These are phyloP conservation scores for Siderastrea radians DNA, from an alignment of 92 coral and sea anemone species.

Conservation along the genomic window DNA sequence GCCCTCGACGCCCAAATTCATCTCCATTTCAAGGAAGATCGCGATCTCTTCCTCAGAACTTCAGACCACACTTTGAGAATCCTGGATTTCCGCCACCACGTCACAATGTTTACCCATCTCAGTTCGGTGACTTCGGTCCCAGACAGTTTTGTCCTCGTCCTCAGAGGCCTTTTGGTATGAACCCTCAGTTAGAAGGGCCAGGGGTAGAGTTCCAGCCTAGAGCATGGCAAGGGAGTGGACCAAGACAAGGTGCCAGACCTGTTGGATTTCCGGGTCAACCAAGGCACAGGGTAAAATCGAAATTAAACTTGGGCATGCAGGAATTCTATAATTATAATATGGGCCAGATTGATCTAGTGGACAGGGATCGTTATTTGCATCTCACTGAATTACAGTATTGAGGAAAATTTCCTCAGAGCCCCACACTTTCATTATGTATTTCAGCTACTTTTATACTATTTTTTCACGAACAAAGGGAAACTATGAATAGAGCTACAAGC, in stretches of 20 bases:
- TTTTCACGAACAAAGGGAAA: too few species aligned
- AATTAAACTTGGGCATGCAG: too few species aligned
- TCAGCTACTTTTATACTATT: too few species aligned
- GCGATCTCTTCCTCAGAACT: slow-evolving; percentile 17
- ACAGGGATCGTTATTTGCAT: too few species aligned
- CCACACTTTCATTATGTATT: too few species aligned
- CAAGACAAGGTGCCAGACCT: slow-evolving; percentile 12
- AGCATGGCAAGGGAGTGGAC: slow-evolving; percentile 9
- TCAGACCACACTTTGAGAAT: slow-evolving; percentile 29
- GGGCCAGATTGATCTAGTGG: too few species aligned
- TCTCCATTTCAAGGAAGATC: slow-evolving; percentile 31
- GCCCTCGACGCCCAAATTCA: slow-evolving; percentile 32
- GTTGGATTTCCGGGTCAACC: slow-evolving; percentile 13
- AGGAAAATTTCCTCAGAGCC: too few species aligned
- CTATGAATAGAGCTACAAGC: too few species aligned
- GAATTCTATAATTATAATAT: too few species aligned
- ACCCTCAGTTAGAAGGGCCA: neutral
- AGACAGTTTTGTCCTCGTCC: slow-evolving; percentile 1
- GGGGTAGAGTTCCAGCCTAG: slow-evolving; percentile 13
- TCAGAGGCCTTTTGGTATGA: slow-evolving; percentile 3
- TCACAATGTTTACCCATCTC: slow-evolving; percentile 6
- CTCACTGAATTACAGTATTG: too few species aligned
- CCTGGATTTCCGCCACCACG: slow-evolving; percentile 21
- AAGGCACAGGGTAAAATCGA: slow-evolving; percentile 5
- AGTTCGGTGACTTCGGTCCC: slow-evolving; percentile 5